Base-by-base conservation (phyloP, 2,888 invertebrate genomes). In the Platycheirus rosarum region DNA sequence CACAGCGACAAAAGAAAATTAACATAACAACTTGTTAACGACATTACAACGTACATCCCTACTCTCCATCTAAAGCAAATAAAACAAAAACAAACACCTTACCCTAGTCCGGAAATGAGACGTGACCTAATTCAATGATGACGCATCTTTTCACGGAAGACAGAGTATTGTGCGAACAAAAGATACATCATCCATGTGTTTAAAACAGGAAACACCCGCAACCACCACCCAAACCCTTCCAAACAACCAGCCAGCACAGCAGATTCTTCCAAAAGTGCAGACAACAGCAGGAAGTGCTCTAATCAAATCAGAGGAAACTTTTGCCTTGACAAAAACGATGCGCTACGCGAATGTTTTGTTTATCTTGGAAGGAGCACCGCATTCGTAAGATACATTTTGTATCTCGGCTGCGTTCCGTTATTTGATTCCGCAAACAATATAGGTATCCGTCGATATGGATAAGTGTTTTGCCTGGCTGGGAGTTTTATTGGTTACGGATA, bases 291-390 rank as follows among this genome's bases (percentile, higher is more conserved):
- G 32, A 46, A 63, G 66, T 53, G 71, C 70, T 76, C 80, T 80
- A 71, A 80, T 80, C 76, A 76, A 80, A 80, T 80, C 66, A 76
- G 76, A 71, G 53, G 37, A 76, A 80, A 80, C 65, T 76, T 76
- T 76, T 53, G 40, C 42, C 65, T 51, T 40, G 13, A 29, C n/a
- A 32, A 18, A 23, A 23, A 23, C 23, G 2, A 23, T 6, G 23
- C 48, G 32, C 35, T 65, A 80, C 70, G 80, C 76, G 70, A 62
- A n/a, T n/a, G n/a, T n/a, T n/a, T n/a, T n/a, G 70, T 2, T 53
- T 76, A 71, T 60, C 51, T 65, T 70, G 23, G 65, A 70, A 49
- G 75, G 69, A 9, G 11, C 14, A n/a, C 16, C 44, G 6, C 3
- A 23, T 23, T 23, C 37, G 23, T 14, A 23, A 8, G 37, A 57